phyloP scores from a whole-genome alignment of 1,140 invertebrate genomes.

The Rhynchophorus ferrugineus region DNA sequence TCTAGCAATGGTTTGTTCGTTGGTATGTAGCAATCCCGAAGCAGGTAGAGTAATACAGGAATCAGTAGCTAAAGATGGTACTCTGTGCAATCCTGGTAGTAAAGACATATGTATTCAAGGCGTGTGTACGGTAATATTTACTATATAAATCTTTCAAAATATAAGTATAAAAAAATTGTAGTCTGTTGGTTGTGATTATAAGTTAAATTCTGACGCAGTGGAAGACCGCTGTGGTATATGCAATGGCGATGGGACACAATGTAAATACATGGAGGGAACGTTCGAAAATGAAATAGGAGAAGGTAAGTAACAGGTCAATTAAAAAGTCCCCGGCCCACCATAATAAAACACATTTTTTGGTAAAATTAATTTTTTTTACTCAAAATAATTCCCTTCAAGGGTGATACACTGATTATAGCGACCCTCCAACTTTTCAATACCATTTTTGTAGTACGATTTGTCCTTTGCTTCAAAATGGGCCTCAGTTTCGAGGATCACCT shows the following conservation, averaged over 20 bases:
- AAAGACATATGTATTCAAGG: conserved; percentile 52
- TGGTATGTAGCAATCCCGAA: conserved; percentile 50
- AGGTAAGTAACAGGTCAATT: too few relatives aligned
- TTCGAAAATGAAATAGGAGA: conserved; percentile 30
- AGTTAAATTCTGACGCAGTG: conserved; percentile 53
- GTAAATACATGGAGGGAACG: conserved; percentile 42
- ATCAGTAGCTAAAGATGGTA: conserved; percentile 46
- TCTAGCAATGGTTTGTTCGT: too few relatives aligned
- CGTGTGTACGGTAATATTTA: conserved; percentile 45
- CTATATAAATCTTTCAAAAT: background rate
- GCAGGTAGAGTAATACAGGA: conserved; percentile 40
- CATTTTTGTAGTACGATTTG: too few relatives aligned
- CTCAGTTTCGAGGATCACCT: too few relatives aligned
- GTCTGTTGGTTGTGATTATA: conserved; percentile 61
- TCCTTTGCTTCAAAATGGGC: too few relatives aligned
- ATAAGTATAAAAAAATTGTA: conserved; percentile 33
- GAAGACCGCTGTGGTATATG: conserved; percentile 64
- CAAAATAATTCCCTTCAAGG: too few relatives aligned
- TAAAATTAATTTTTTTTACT: too few relatives aligned
- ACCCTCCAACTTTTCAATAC: too few relatives aligned
- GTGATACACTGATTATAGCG: too few relatives aligned
- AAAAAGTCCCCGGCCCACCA: too few relatives aligned
- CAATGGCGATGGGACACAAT: conserved; percentile 60
- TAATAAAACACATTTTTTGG: too few relatives aligned
- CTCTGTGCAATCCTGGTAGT: conserved; percentile 51